Evolutionary conservation across 2,888 invertebrate species (phyloP).

Genomic region (Biston betularia): DNA sequence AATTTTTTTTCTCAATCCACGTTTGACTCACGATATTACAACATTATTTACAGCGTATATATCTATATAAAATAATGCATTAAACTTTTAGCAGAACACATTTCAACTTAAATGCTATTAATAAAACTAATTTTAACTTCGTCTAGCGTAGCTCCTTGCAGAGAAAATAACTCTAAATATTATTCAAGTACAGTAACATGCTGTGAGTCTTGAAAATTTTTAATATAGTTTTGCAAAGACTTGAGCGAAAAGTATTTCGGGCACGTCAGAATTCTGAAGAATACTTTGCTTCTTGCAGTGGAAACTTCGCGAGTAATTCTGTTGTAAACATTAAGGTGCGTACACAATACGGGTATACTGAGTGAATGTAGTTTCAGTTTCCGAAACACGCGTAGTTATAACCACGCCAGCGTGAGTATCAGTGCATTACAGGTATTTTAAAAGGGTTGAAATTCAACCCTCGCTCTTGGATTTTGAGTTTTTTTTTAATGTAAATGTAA

Average conservation of each 20-base stretch:
- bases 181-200: conserved; percentile 33
- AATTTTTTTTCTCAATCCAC: background rate
- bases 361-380: no score
- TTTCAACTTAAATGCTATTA: conserved; percentile 26
- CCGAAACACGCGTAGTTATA: no score
- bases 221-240: conserved; percentile 33
- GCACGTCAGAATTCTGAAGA: conserved; percentile 19
- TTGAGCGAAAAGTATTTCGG: conserved; percentile 25
- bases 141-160: conserved; percentile 31
- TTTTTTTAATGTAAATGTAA: no score
- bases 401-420: background rate
- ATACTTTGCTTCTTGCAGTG: conserved; percentile 16
- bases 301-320: conserved; percentile 7
- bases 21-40: no score
- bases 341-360: background rate
- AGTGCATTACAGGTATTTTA: background rate
- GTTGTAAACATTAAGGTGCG: background rate
- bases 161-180: conserved; percentile 36
- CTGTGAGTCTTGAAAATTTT: conserved; percentile 32
- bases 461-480: no score
- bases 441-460: no score
- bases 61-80: background rate
- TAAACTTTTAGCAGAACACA: conserved; percentile 22
- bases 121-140: conserved; percentile 40
- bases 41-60: background rate